These are phyloP conservation scores for Mirza zaza DNA, from an alignment of 2,113 vertebrate genomes.

Conservation along the genomic window DNA sequence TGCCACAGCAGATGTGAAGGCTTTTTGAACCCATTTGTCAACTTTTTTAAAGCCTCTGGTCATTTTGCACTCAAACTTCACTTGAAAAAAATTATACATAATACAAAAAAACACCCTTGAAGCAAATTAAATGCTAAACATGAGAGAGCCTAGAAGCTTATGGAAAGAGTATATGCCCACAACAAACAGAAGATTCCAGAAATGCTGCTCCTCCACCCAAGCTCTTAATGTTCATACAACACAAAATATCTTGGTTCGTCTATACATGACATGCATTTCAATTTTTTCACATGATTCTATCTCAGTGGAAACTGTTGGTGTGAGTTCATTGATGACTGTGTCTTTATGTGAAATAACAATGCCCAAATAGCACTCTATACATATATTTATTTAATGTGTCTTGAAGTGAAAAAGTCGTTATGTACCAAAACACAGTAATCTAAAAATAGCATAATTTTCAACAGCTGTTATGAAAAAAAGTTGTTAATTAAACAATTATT, in stretches of 20 bases:
- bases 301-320: not conserved
- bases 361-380: rapidly evolving
- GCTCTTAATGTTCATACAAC: not conserved
- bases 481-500: not conserved
- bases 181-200: not conserved
- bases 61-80: not conserved
- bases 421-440: not conserved
- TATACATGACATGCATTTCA: rapidly evolving
- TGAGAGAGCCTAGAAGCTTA: rapidly evolving
- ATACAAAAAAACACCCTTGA: not conserved
- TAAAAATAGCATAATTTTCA: not conserved
- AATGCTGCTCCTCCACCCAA: rapidly evolving
- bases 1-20: not conserved
- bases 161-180: rapidly evolving
- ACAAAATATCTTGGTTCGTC: not conserved
- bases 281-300: rapidly evolving
- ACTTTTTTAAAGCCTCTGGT: not conserved
- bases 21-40: not conserved
- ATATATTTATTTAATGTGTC: not conserved
- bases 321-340: not conserved
- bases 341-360: not conserved
- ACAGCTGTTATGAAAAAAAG: not conserved
- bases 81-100: not conserved
- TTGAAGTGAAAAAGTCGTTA: not conserved
- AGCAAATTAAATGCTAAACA: not conserved